Evolutionary conservation across 2,113 vertebrate species (phyloP).

Genomic region (Brachionichthys hirsutus): DNA sequence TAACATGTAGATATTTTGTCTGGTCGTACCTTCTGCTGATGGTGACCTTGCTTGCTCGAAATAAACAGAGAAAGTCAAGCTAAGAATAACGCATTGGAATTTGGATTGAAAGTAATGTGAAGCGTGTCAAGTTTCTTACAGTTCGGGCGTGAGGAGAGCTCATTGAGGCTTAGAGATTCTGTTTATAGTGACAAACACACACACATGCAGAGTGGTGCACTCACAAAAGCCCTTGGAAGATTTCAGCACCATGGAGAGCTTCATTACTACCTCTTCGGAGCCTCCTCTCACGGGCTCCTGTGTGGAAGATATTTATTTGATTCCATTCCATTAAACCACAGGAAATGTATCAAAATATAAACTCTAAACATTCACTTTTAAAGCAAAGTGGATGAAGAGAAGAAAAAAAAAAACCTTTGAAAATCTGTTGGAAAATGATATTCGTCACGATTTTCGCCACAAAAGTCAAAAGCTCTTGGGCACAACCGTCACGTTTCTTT

Average conservation of each 20-base stretch:
- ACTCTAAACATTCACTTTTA: neutral
- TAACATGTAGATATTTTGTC: too few species aligned
- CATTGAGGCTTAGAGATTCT: too few species aligned
- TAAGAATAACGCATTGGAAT: neutral
- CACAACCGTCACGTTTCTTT: neutral
- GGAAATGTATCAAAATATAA: neutral
- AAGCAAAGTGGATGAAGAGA: slow-evolving; percentile 1
- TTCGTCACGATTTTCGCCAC: neutral
- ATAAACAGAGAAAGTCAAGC: slow-evolving; percentile 16
- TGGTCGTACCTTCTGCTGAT: too few species aligned
- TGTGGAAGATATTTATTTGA: too few species aligned
- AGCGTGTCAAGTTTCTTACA: too few species aligned
- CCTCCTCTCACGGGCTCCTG: neutral
- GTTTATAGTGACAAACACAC: too few species aligned
- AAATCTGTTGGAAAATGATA: neutral
- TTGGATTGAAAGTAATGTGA: too few species aligned
- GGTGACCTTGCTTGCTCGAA: slow-evolving; percentile 7
- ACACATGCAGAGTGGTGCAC: neutral
- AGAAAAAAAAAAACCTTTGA: slow-evolving; percentile 4
- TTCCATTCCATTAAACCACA: neutral
- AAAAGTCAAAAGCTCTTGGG: neutral
- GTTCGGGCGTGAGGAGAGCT: too few species aligned
- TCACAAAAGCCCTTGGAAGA: neutral
- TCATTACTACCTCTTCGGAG: slow-evolving; percentile 7
- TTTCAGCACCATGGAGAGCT: slow-evolving; percentile 53